These are phyloP conservation scores for Delichon dasypus DNA, from an alignment of 2,797 vertebrate species.

Conservation along the genomic window DNA sequence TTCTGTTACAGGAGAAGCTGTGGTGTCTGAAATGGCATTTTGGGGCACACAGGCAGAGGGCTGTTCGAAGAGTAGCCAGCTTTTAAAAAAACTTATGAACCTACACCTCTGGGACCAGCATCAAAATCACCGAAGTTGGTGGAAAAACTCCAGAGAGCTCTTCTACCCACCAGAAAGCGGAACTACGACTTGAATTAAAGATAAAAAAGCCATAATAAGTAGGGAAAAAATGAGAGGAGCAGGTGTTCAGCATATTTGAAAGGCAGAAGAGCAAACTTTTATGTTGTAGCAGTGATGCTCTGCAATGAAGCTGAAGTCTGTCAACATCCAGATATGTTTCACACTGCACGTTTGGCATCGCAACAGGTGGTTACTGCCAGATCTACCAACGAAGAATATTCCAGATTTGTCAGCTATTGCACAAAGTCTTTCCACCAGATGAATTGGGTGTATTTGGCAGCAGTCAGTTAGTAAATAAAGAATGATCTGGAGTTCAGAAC, in stretches of 20 bases:
- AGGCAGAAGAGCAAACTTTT: constrained; percentile 62
- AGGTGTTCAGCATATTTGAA: constrained; percentile 59
- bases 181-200: constrained; percentile 14
- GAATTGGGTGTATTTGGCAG: constrained; percentile 60
- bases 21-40: not conserved
- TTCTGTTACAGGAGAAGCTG: not conserved
- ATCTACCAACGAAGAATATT: constrained; percentile 56
- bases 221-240: constrained; percentile 38
- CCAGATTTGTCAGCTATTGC: constrained; percentile 54
- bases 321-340: constrained; percentile 66
- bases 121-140: not conserved
- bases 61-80: not conserved
- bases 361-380: constrained; percentile 65
- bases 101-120: not conserved
- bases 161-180: constrained; percentile 5
- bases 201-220: constrained; percentile 28
- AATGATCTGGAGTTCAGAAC: constrained; percentile 55
- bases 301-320: constrained; percentile 58
- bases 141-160: constrained; percentile 18
- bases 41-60: not conserved
- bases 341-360: constrained; percentile 53
- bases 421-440: constrained; percentile 47
- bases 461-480: constrained; percentile 51
- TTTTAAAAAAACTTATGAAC: not conserved
- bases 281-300: constrained; percentile 40